Evolutionary conservation across 1,140 invertebrate species (phyloP).

Genomic region (Drosophila navojoa): DNA sequence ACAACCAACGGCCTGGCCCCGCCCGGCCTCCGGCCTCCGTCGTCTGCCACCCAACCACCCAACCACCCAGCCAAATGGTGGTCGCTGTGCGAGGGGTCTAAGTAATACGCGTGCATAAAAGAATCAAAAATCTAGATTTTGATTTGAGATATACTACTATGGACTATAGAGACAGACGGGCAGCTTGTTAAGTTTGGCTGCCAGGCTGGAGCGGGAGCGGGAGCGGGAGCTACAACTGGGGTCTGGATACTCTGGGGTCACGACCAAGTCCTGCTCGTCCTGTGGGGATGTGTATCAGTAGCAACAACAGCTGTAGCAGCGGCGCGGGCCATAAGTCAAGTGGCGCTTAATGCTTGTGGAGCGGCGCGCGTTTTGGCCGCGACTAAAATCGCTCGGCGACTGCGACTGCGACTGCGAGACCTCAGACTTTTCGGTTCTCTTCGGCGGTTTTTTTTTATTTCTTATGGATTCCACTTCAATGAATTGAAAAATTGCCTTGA

Average conservation of each 20-base stretch:
- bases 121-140: constrained; percentile 81
- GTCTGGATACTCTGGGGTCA: constrained; percentile 16
- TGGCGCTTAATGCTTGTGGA: constrained; percentile 63
- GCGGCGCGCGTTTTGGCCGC: constrained; percentile 39
- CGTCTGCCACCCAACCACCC: constrained; percentile 4
- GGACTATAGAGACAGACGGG: constrained; percentile 41
- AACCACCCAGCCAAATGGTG: constrained; percentile 1
- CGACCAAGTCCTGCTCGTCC: neutral
- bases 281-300: constrained; percentile 36
- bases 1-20: constrained; percentile 24
- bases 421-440: constrained; percentile 5
- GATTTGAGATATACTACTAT: constrained; percentile 70
- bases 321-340: constrained; percentile 63
- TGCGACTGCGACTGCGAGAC: constrained; percentile 13
- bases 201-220: neutral
- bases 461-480: constrained; percentile 80
- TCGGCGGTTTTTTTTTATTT: constrained; percentile 42
- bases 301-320: constrained; percentile 16
- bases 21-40: no score
- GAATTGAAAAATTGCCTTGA: constrained; percentile 81
- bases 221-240: neutral
- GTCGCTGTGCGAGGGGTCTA: constrained; percentile 28
- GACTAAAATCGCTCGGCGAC: constrained; percentile 38
- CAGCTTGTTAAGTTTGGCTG: constrained; percentile 15
- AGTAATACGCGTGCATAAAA: constrained; percentile 71